Conservation (phyloP, 1,140 invertebrate species). For the Drosophila rhopaloa region DNA sequence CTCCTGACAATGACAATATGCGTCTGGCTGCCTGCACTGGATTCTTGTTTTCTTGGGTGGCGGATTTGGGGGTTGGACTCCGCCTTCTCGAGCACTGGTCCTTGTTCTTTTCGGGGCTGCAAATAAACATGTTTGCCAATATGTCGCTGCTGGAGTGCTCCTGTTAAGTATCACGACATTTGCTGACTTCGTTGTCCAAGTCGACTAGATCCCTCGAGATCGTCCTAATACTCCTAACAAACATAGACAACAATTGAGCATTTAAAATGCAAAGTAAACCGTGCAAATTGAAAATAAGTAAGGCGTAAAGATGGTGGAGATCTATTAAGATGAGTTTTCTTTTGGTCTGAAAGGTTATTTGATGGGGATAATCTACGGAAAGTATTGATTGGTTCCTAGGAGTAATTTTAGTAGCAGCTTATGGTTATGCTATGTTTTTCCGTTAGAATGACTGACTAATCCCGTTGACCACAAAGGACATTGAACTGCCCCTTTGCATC, state of each 20-base stretch:
- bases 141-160: constrained; percentile 51
- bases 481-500: constrained; percentile 51
- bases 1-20: constrained; percentile 52
- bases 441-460: constrained; percentile 26
- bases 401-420: background rate
- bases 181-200: constrained; percentile 43
- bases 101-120: constrained; percentile 66
- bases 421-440: background rate
- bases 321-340: background rate
- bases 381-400: too few species aligned
- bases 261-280: constrained; percentile 61
- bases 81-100: constrained; percentile 35
- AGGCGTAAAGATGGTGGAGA: constrained; percentile 14
- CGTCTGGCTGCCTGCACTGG: constrained; percentile 27
- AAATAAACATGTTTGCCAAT: constrained; percentile 79
- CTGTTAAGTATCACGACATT: constrained; percentile 15
- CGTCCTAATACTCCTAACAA: background rate
- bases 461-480: constrained; percentile 46
- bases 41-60: constrained; percentile 19
- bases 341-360: constrained; percentile 5
- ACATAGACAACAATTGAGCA: constrained; percentile 29
- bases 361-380: too few species aligned
- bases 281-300: constrained; percentile 67
- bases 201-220: background rate
- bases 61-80: constrained; percentile 17